Evolutionary conservation across 2,888 invertebrate genomes (phyloP).

Genomic region (Dryadula phaetusa): DNA sequence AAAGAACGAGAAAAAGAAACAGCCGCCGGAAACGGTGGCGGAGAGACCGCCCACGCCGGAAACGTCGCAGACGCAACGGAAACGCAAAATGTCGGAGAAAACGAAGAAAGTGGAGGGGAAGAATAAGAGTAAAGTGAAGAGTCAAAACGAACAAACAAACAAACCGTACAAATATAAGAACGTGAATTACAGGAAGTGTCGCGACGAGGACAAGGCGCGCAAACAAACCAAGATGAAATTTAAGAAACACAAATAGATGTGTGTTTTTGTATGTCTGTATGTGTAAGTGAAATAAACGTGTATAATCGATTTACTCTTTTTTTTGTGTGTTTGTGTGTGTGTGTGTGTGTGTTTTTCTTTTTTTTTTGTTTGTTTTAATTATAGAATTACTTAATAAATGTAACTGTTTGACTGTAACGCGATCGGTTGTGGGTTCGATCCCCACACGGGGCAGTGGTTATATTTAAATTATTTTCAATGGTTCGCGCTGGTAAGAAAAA

Average conservation of each 20-base stretch:
- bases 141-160: constrained; percentile 44
- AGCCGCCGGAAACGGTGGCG: neutral
- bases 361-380: neutral
- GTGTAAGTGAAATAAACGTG: constrained; percentile 23
- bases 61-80: constrained; percentile 1
- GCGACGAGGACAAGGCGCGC: constrained; percentile 59
- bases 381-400: too few species aligned
- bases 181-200: constrained; percentile 66
- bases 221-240: constrained; percentile 51
- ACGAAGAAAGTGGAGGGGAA: constrained; percentile 49
- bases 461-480: too few species aligned
- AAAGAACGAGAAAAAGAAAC: neutral
- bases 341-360: neutral
- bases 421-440: too few species aligned
- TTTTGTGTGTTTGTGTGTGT: neutral
- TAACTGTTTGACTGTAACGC: too few species aligned
- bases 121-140: constrained; percentile 41
- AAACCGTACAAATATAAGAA: constrained; percentile 61
- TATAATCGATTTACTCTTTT: neutral
- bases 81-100: constrained; percentile 53
- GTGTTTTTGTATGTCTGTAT: neutral
- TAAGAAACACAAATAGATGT: constrained; percentile 35
- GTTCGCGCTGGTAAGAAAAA: too few species aligned
- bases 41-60: neutral
- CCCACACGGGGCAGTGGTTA: too few species aligned